phyloP scores from a whole-genome alignment of 2,113 vertebrate species.

The Euleptes europaea region DNA sequence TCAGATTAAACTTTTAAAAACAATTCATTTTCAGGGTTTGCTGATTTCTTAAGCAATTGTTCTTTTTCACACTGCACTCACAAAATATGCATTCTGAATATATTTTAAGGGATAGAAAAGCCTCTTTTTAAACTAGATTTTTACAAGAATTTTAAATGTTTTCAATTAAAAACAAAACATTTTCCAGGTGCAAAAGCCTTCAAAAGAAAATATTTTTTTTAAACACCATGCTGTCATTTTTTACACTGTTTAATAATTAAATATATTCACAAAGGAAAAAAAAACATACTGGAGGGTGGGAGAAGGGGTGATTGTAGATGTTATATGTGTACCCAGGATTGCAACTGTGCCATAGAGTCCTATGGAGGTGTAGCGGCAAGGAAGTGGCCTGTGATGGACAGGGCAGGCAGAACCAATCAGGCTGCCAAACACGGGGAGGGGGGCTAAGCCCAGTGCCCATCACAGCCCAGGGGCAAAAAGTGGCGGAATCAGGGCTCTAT shows the following conservation, averaged over 20 bases:
- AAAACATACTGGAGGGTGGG: not conserved
- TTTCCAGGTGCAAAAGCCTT: not conserved
- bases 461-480: no score
- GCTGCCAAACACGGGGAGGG: no score
- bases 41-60: not conserved
- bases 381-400: no score
- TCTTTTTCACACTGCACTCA: not conserved
- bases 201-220: not conserved
- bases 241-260: not conserved
- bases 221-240: not conserved
- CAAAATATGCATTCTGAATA: not conserved
- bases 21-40: not conserved
- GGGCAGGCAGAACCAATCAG: no score
- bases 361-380: no score
- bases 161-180: not conserved
- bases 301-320: not conserved
- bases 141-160: not conserved
- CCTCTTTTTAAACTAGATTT: not conserved
- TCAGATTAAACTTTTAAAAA: not conserved
- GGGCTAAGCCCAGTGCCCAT: no score
- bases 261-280: not conserved
- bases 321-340: not conserved
- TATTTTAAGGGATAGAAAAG: not conserved
- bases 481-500: no score
- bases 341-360: no score